These are phyloP conservation scores for Dendrolimus pini DNA, from an alignment of 2,888 invertebrate genomes.

Conservation along the genomic window DNA sequence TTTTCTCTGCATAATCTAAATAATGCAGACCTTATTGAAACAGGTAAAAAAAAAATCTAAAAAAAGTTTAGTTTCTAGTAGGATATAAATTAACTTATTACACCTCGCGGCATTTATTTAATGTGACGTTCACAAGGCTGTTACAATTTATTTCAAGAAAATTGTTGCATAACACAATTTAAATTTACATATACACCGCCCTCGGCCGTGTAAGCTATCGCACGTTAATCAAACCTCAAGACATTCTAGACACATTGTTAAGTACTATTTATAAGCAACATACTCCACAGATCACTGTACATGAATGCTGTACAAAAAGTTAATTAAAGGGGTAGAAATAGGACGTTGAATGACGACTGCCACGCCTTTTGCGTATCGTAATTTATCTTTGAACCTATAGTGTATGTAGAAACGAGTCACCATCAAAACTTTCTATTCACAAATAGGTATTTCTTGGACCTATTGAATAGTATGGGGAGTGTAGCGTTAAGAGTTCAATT, in stretches of 20 bases:
- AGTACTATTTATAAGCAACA: neutral
- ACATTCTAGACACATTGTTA: neutral
- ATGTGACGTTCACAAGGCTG: neutral
- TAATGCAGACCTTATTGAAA: no score
- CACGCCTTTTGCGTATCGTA: slow-evolving; percentile 57
- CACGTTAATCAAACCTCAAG: neutral
- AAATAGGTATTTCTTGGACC: no score
- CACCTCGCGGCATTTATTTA: neutral
- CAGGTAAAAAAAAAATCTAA: no score
- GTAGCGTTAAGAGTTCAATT: no score
- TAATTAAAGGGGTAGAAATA: slow-evolving; percentile 54
- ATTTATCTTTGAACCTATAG: slow-evolving; percentile 33
- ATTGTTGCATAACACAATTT: neutral
- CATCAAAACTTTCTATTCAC: no score
- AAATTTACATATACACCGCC: neutral
- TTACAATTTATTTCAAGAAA: neutral
- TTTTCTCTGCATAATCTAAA: no score
- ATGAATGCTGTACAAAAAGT: slow-evolving; percentile 37
- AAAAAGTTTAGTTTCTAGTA: neutral
- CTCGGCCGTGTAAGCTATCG: neutral
- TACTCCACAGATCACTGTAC: neutral
- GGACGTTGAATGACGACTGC: slow-evolving; percentile 53
- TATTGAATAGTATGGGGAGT: no score
- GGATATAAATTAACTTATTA: neutral
- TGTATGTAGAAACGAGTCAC: no score